phyloP scores from a whole-genome alignment of 2,797 vertebrate species.

The Gambusia yucatana region DNA sequence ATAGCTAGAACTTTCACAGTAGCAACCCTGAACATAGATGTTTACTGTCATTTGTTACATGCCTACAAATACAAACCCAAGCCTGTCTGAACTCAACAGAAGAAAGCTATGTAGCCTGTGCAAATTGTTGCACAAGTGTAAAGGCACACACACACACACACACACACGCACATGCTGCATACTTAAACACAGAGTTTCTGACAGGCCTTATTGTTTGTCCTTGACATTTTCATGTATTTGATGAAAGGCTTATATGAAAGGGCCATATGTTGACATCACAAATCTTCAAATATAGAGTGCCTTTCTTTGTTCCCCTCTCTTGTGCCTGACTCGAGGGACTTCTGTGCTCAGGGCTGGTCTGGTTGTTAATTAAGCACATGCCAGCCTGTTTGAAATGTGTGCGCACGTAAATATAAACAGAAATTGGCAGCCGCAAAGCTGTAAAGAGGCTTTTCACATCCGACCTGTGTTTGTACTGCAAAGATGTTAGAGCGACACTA shows the following conservation, averaged over 20 bases:
- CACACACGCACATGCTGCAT: not conserved
- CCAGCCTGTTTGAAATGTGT: conserved; percentile 53
- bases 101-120: not conserved
- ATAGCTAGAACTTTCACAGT: conserved; percentile 16
- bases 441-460: conserved; percentile 23
- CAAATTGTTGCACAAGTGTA: not conserved
- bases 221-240: conserved; percentile 67
- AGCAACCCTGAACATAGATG: not conserved
- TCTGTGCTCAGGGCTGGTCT: conserved; percentile 49
- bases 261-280: conserved; percentile 62
- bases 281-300: conserved; percentile 60
- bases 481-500: conserved; percentile 4
- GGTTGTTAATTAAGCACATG: conserved; percentile 65
- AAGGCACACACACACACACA: not conserved
- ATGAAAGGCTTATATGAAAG: conserved; percentile 68
- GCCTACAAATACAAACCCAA: not conserved
- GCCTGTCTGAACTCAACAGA: not conserved
- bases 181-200: conserved; percentile 23
- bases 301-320: conserved; percentile 63
- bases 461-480: conserved; percentile 29
- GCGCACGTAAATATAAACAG: conserved; percentile 28
- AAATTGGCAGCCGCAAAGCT: conserved; percentile 29
- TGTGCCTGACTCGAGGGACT: conserved; percentile 51
- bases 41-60: not conserved
- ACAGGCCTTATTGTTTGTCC: conserved; percentile 61